Percentiles rank a stretch among this genome's conserved stretches.
These are phyloP conservation scores for Cephus pulcher DNA, from an alignment of 2,888 invertebrate species.

Conservation along the genomic window DNA sequence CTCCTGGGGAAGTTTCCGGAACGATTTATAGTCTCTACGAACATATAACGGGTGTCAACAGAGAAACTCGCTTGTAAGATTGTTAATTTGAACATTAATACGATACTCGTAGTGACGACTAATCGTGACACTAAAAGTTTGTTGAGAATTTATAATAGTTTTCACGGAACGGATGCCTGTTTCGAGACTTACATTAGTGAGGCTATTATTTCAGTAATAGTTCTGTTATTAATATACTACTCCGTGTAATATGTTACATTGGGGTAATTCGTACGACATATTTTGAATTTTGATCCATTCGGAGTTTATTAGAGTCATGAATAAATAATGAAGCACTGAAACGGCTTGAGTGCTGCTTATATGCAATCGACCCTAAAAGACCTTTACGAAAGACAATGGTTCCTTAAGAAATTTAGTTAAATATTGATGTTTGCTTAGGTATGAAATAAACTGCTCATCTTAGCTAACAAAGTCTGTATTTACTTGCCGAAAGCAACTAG, in stretches of 20 bases:
- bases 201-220: background rate
- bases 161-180: background rate
- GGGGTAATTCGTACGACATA: background rate
- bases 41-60: background rate
- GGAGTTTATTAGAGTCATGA: background rate
- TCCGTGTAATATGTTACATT: background rate
- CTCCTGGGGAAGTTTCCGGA: background rate
- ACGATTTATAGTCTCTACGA: background rate
- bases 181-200: background rate
- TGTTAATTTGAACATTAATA: background rate
- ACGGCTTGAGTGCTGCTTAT: background rate
- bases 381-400: background rate
- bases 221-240: background rate
- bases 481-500: background rate
- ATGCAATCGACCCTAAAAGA: background rate
- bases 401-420: background rate
- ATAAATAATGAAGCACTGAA: background rate
- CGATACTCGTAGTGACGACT: background rate
- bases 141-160: background rate
- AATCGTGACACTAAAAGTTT: background rate
- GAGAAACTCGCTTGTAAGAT: background rate
- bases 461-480: too few species aligned
- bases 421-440: background rate
- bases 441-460: too few species aligned
- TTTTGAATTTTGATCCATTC: background rate